Evolutionary conservation across 2,113 vertebrate species (phyloP).

Genomic region (Pseudorhombus dupliciocellatus): DNA sequence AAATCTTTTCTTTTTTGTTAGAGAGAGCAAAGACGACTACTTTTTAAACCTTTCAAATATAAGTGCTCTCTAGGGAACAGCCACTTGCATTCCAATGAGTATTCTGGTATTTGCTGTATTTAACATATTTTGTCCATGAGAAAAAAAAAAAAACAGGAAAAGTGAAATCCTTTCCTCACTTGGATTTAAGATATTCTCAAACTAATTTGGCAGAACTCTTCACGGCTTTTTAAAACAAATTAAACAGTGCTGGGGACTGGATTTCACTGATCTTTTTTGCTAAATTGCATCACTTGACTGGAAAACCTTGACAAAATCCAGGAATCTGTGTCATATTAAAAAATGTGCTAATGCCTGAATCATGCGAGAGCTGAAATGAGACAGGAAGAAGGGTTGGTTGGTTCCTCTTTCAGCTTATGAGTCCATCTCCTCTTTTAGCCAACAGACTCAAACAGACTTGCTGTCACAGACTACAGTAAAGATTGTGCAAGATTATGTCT

Average conservation of each 20-base stretch:
- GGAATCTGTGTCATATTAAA: neutral
- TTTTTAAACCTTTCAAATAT: neutral
- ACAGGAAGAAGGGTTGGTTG: neutral
- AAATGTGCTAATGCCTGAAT: neutral
- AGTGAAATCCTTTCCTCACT: neutral
- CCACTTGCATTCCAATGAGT: slow-evolving; percentile 3
- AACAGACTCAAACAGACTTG: slow-evolving; percentile 2
- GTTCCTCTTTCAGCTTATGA: slow-evolving; percentile 12
- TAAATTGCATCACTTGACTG: neutral
- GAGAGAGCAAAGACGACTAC: neutral
- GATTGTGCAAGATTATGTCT: neutral
- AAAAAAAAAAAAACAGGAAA: too few relatives aligned
- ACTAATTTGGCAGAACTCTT: neutral
- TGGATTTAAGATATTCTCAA: slow-evolving; percentile 2
- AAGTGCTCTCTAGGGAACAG: neutral
- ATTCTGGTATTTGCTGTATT: slow-evolving; percentile 12
- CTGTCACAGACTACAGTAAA: neutral
- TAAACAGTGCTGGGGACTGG: neutral
- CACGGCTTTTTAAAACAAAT: neutral
- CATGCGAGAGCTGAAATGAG: neutral
- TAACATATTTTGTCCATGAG: slow-evolving; percentile 14
- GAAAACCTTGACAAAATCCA: too few relatives aligned
- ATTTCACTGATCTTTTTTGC: neutral
- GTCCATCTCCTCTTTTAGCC: neutral
- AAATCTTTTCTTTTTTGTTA: neutral